Evolutionary conservation across 2,888 invertebrate genomes (phyloP).

Genomic region (Drosophila paramelanica): DNA sequence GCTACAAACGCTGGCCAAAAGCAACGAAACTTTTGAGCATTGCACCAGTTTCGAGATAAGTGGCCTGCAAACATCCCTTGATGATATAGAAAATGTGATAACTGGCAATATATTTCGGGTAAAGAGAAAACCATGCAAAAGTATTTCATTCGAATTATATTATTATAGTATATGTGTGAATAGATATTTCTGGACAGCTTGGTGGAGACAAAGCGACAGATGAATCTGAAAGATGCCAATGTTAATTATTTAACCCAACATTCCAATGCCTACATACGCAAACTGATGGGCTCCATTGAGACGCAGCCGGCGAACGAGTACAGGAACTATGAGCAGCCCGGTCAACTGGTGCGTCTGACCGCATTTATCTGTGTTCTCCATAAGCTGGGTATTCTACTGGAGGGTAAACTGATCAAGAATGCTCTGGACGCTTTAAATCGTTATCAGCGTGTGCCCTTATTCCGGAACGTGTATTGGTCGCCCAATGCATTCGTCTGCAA

Average conservation of each 20-base stretch:
- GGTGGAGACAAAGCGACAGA: conserved; percentile 56
- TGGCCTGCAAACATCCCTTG: conserved; percentile 90
- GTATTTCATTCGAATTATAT: not conserved
- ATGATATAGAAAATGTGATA: conserved; percentile 85
- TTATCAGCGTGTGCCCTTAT: conserved; percentile 91
- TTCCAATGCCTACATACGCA: conserved; percentile 61
- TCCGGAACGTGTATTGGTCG: conserved; percentile 93
- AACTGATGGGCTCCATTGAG: conserved; percentile 44
- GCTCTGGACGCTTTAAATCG: conserved; percentile 90
- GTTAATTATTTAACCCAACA: conserved; percentile 58
- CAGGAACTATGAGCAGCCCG: conserved; percentile 82
- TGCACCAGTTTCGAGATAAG: conserved; percentile 87
- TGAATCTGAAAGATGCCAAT: conserved; percentile 52
- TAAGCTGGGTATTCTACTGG: conserved; percentile 91
- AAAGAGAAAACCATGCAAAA: not conserved
- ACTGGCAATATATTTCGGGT: conserved; percentile 65
- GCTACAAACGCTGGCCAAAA: conserved; percentile 89
- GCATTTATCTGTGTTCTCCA: conserved; percentile 89
- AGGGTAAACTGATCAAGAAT: conserved; percentile 92
- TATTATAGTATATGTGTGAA: not conserved
- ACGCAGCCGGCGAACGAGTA: conserved; percentile 46
- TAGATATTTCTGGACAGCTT: conserved; percentile 56
- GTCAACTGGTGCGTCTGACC: conserved; percentile 88
- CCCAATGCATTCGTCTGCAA: conserved; percentile 92
- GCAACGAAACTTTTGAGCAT: conserved; percentile 86